Conservation (phyloP, 2,888 invertebrate genomes). For the Gryllus longicercus region DNA sequence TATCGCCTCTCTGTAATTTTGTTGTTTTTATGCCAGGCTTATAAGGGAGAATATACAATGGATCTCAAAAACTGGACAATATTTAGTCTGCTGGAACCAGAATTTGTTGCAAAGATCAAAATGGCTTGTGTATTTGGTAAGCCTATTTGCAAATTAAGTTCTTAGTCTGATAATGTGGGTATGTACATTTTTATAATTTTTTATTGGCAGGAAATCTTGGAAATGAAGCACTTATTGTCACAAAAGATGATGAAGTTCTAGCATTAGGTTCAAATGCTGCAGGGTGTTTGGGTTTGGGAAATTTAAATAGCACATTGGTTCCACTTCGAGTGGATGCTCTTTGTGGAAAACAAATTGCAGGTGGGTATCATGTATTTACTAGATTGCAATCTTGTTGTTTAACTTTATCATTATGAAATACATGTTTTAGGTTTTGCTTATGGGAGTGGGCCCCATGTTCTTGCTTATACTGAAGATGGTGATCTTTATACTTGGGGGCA, state of each 20-base stretch:
- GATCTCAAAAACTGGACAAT: constrained; percentile 58
- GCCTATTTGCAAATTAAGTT: constrained; percentile 28
- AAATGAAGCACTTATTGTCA: constrained; percentile 58
- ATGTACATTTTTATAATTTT: too few relatives aligned
- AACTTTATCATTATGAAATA: background rate
- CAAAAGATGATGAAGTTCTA: constrained; percentile 55
- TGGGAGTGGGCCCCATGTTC: constrained; percentile 59
- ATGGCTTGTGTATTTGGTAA: constrained; percentile 56
- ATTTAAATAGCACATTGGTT: constrained; percentile 51
- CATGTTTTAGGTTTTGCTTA: constrained; percentile 50
- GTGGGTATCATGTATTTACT: background rate
- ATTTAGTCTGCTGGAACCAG: constrained; percentile 53
- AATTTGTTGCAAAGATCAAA: constrained; percentile 51
- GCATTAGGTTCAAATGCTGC: constrained; percentile 56
- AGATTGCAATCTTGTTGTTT: background rate
- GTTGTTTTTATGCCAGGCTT: background rate
- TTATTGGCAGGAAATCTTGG: constrained; percentile 50
- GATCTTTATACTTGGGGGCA: constrained; percentile 59
- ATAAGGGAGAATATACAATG: constrained; percentile 37
- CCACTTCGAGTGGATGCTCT: constrained; percentile 53
- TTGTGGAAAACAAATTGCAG: constrained; percentile 41
- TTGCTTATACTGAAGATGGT: constrained; percentile 55
- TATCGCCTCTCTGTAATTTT: too few relatives aligned
- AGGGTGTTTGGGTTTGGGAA: constrained; percentile 56
- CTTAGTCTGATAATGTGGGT: too few relatives aligned